Conservation (phyloP, 2,113 vertebrate species). For the Chloebia gouldiae region DNA sequence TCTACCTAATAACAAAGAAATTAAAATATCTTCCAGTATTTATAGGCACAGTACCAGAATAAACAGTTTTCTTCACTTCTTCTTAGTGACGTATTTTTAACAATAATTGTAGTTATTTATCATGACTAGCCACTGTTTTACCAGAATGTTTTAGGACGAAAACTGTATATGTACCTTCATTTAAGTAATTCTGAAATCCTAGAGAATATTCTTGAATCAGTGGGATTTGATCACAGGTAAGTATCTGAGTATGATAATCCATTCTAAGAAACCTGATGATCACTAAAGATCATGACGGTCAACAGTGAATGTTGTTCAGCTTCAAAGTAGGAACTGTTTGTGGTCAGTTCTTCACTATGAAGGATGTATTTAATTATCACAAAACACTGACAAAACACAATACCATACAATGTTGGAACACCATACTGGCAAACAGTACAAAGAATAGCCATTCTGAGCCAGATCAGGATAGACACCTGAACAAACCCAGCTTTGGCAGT, state of each 20-base stretch:
- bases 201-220: background rate
- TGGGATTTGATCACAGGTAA: background rate
- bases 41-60: background rate
- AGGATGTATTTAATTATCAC: background rate
- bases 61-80: conserved; percentile 16
- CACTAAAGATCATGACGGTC: background rate
- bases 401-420: background rate
- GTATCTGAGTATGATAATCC: background rate
- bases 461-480: background rate
- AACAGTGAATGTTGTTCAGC: background rate
- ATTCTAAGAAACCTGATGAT: background rate
- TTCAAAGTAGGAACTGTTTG: background rate
- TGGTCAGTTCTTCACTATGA: background rate
- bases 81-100: background rate
- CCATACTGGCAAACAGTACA: background rate
- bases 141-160: background rate
- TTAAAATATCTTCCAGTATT: conserved; percentile 27
- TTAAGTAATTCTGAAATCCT: background rate
- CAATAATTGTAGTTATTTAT: background rate
- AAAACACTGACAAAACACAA: background rate
- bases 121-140: background rate
- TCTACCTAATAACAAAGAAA: conserved; percentile 44
- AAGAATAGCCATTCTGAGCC: background rate
- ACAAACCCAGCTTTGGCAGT: background rate
- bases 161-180: background rate